phyloP scores from a whole-genome alignment of 92 coral and sea anemone genomes.

The Hydrozoanthus gracilis region DNA sequence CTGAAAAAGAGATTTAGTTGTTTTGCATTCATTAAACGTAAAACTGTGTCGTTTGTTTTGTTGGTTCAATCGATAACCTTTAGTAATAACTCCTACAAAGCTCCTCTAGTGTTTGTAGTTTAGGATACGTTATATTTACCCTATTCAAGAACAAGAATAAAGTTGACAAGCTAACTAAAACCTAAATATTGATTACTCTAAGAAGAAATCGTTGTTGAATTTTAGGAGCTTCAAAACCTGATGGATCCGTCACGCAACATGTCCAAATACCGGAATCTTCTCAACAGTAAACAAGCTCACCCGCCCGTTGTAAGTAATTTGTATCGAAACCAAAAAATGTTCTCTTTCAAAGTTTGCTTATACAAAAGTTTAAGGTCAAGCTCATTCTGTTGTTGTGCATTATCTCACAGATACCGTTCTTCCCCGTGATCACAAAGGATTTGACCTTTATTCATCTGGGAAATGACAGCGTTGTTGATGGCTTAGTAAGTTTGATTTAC shows the following conservation, averaged over 20 bases:
- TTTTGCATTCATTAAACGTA: background rate
- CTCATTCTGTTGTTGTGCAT: background rate
- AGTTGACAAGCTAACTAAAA: too few relatives aligned
- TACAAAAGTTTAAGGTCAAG: too few relatives aligned
- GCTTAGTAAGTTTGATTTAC: conserved; percentile 74
- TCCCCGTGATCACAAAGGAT: conserved; percentile 95
- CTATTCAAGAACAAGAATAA: too few relatives aligned
- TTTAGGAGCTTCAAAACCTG: conserved; percentile 90
- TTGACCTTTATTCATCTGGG: conserved; percentile 95
- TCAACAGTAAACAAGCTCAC: conserved; percentile 81
- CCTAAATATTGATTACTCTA: too few relatives aligned
- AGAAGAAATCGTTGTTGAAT: background rate
- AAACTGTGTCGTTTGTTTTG: too few relatives aligned
- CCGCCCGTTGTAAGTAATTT: conserved; percentile 87
- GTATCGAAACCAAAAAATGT: background rate
- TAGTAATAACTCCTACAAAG: background rate
- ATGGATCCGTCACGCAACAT: conserved; percentile 99
- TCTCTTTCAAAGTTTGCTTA: background rate
- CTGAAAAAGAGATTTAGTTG: background rate
- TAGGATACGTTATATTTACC: too few relatives aligned
- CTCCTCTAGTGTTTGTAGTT: too few relatives aligned
- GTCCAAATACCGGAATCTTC: conserved; percentile 93
- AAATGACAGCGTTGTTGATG: conserved; percentile 90
- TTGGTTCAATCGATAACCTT: background rate
- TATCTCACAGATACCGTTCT: conserved; percentile 82